Evolutionary conservation across 2,113 vertebrate species (phyloP).

Genomic region (Columba janthina): DNA sequence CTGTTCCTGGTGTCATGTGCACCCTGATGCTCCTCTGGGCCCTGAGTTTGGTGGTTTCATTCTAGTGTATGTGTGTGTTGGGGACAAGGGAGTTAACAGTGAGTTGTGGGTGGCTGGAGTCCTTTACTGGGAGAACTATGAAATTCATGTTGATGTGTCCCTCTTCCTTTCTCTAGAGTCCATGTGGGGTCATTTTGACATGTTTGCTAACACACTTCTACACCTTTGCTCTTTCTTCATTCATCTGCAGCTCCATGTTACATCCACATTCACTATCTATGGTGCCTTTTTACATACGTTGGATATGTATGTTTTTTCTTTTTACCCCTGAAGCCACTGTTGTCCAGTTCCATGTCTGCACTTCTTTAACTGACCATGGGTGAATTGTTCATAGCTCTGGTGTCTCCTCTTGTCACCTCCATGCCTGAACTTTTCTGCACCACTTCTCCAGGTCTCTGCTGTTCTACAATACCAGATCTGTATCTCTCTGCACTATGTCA

Average conservation of each 20-base stretch:
- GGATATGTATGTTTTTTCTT: not conserved
- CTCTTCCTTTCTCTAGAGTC: not conserved
- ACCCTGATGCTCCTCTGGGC: rapidly evolving
- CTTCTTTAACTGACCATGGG: not conserved
- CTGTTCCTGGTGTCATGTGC: not conserved
- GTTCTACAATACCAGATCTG: not conserved
- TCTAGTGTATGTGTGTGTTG: not conserved
- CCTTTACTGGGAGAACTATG: not conserved
- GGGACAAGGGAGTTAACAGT: rapidly evolving
- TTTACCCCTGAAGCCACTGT: not conserved
- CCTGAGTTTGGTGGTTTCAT: not conserved
- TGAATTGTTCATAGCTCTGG: not conserved
- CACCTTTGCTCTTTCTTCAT: not conserved
- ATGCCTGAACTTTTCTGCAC: not conserved
- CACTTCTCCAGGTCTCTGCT: not conserved
- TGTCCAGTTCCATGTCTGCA: not conserved
- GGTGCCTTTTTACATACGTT: not conserved
- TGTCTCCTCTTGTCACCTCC: not conserved
- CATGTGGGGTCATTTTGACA: rapidly evolving
- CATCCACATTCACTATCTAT: not conserved
- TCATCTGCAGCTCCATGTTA: not conserved
- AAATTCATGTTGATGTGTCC: not conserved
- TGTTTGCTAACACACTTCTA: not conserved
- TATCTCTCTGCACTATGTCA: not conserved
- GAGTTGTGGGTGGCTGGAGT: not conserved